A percentile compares a stretch with the other conserved stretches of the same genome.
Conservation (phyloP, 2,113 vertebrate genomes). For the Odontesthes bonariensis region DNA sequence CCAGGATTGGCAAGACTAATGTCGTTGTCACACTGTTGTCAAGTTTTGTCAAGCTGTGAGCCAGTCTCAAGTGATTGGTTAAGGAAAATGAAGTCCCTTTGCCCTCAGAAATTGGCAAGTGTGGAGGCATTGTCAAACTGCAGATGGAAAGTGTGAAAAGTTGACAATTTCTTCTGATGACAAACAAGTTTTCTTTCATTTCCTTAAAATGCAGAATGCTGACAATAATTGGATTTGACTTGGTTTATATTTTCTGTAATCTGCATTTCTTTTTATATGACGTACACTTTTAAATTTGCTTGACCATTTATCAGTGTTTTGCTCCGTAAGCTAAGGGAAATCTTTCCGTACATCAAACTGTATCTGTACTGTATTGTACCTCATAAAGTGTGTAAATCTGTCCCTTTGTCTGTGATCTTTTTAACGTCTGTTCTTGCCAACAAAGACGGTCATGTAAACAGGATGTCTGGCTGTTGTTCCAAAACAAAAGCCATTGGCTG, state of each 20-base stretch:
- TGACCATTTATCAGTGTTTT: constrained; percentile 5
- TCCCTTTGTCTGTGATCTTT: constrained; percentile 7
- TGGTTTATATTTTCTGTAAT: background rate
- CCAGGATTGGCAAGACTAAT: background rate
- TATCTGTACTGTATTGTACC: background rate
- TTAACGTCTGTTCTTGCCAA: constrained; percentile 15
- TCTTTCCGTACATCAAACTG: constrained; percentile 4
- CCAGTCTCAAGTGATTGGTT: background rate
- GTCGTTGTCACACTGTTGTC: background rate
- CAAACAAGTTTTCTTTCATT: background rate
- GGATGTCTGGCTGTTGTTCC: constrained; percentile 56
- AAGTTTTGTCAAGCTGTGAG: background rate
- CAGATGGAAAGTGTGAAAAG: background rate
- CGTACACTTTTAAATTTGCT: background rate
- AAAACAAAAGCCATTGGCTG: constrained; percentile 53
- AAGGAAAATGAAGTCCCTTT: background rate
- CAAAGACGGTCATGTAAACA: constrained; percentile 46
- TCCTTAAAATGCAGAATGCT: background rate
- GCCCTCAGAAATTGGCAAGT: no score
- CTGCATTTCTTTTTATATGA: background rate
- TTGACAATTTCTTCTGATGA: background rate
- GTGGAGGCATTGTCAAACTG: background rate
- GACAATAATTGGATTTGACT: background rate
- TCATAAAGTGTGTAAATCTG: constrained; percentile 6
- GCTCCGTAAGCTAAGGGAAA: background rate